These are phyloP conservation scores for Amniataba percoides DNA, from an alignment of 2,797 vertebrate genomes.

Conservation along the genomic window DNA sequence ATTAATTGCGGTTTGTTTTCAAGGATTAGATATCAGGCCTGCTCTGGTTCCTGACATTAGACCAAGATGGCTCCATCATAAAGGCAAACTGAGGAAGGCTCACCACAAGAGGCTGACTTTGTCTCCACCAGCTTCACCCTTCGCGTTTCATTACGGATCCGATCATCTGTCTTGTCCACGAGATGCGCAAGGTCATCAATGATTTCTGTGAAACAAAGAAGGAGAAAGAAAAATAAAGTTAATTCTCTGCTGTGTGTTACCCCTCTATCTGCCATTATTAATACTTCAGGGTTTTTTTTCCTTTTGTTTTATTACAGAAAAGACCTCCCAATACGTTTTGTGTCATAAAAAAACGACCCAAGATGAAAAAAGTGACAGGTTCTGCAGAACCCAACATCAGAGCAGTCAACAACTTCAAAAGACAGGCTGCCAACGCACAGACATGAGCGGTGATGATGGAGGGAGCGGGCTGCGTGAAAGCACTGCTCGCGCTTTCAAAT, in stretches of 20 bases:
- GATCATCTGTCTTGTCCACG: slow-evolving; percentile 93
- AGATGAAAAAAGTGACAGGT: slow-evolving; percentile 49
- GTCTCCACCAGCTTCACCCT: slow-evolving; percentile 92
- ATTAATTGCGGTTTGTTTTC: slow-evolving; percentile 11
- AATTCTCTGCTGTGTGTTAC: not conserved
- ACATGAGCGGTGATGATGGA: slow-evolving; percentile 45
- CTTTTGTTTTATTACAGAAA: slow-evolving; percentile 17
- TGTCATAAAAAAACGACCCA: slow-evolving; percentile 43
- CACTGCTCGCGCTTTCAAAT: slow-evolving; percentile 51
- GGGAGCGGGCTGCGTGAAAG: slow-evolving; percentile 58
- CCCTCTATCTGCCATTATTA: not conserved
- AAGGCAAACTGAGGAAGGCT: slow-evolving; percentile 60
- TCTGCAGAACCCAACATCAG: slow-evolving; percentile 55
- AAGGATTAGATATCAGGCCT: slow-evolving; percentile 2
- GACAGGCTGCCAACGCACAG: slow-evolving; percentile 45
- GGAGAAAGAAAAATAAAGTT: slow-evolving; percentile 22
- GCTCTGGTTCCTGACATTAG: not conserved
- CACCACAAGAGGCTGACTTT: slow-evolving; percentile 95
- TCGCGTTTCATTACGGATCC: slow-evolving; percentile 90
- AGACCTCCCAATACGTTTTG: slow-evolving; percentile 43
- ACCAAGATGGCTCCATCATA: not conserved
- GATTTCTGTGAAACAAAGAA: slow-evolving; percentile 87
- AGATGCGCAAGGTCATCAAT: slow-evolving; percentile 94
- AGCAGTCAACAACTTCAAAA: slow-evolving; percentile 60
- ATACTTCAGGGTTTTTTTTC: not conserved